These are phyloP conservation scores for Leptopterna dolabrata DNA, from an alignment of 2,888 invertebrate species.

Conservation along the genomic window DNA sequence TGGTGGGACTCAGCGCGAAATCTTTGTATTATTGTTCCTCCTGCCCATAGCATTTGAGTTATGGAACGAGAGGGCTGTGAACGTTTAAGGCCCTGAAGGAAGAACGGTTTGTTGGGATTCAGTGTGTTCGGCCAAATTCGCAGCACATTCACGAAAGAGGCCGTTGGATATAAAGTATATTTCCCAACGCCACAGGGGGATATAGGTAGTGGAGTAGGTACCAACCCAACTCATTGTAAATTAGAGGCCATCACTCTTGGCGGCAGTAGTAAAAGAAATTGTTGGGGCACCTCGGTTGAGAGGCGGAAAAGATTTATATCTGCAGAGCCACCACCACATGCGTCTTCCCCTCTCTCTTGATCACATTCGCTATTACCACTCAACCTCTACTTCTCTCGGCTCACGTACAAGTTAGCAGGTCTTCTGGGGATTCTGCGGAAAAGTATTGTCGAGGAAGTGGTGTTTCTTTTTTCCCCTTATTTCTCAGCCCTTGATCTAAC, in stretches of 20 bases:
- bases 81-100: neutral
- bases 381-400: neutral
- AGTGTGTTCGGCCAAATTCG: neutral
- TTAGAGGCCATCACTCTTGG: neutral
- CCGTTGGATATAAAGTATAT: neutral
- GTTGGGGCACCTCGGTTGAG: neutral
- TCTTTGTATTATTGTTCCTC: too few species aligned
- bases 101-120: neutral
- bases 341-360: neutral
- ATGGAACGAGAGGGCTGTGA: neutral
- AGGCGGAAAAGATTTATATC: neutral
- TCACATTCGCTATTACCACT: neutral
- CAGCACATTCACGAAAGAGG: neutral
- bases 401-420: neutral
- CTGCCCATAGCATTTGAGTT: neutral
- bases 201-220: neutral
- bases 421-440: neutral
- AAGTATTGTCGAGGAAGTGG: neutral
- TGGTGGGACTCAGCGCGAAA: too few species aligned
- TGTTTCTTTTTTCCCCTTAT: neutral
- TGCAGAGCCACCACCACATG: neutral
- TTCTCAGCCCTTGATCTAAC: neutral
- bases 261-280: neutral
- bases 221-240: neutral
- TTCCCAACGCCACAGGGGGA: neutral